These are phyloP conservation scores for Oligia latruncula DNA, from an alignment of 2,888 invertebrate species.

Conservation along the genomic window DNA sequence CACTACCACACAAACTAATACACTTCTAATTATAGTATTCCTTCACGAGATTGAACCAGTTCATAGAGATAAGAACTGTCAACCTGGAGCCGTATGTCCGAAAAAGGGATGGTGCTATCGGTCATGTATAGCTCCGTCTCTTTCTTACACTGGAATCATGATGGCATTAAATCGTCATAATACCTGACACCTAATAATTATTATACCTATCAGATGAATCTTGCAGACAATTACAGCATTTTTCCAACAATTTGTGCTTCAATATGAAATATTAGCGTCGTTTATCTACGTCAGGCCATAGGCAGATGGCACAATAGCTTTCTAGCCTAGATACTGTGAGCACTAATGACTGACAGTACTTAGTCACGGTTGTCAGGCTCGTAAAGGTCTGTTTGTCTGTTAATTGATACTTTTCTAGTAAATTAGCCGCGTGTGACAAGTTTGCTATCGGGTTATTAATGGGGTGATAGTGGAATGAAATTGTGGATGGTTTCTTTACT, in stretches of 20 bases:
- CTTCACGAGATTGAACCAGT: background rate
- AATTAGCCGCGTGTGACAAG: constrained; percentile 50
- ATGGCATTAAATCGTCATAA: background rate
- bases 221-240: constrained; percentile 29
- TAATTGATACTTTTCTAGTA: constrained; percentile 71
- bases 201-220: constrained; percentile 46
- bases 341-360: constrained; percentile 52
- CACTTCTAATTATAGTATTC: background rate
- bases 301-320: constrained; percentile 61
- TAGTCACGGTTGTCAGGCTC: constrained; percentile 53
- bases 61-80: constrained; percentile 22
- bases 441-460: constrained; percentile 36
- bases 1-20: background rate
- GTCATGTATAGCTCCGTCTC: background rate
- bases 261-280: constrained; percentile 38
- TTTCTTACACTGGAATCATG: background rate
- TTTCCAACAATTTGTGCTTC: constrained; percentile 28
- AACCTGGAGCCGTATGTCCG: background rate
- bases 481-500: background rate
- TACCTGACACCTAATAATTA: constrained; percentile 17
- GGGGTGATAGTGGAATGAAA: constrained; percentile 20
- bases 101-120: background rate
- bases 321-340: constrained; percentile 62
- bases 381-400: constrained; percentile 51
- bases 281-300: constrained; percentile 40